These are phyloP conservation scores for Acanthurus tractus DNA, from an alignment of 2,797 vertebrate species.

Conservation along the genomic window DNA sequence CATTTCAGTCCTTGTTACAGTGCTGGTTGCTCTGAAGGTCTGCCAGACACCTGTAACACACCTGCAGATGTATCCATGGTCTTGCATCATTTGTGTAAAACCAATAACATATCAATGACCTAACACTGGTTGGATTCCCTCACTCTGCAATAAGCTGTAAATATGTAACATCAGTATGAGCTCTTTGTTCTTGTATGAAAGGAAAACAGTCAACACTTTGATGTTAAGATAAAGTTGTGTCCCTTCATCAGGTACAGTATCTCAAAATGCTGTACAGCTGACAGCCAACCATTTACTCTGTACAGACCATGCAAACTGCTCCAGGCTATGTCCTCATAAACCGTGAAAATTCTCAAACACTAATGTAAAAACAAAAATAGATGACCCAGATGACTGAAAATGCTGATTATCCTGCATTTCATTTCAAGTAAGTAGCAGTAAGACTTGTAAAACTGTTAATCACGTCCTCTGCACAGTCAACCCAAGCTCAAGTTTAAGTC, in stretches of 20 bases:
- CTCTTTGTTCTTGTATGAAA: background rate
- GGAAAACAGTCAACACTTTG: background rate
- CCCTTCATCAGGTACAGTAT: background rate
- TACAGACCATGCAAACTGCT: background rate
- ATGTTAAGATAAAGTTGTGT: background rate
- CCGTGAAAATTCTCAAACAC: background rate
- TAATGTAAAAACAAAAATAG: background rate
- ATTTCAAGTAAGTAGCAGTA: background rate
- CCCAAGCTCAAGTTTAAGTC: background rate
- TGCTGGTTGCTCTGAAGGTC: background rate
- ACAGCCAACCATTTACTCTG: too few species aligned
- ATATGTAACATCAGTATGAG: background rate
- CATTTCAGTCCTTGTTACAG: slow-evolving; percentile 21
- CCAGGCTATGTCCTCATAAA: background rate
- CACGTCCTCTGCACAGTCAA: too few species aligned
- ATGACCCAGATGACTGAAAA: background rate
- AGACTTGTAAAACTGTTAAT: background rate
- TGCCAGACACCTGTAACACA: background rate
- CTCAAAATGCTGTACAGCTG: background rate
- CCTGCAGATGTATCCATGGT: background rate
- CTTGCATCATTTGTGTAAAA: background rate
- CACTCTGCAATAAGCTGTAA: background rate
- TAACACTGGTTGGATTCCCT: background rate
- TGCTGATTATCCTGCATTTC: background rate
- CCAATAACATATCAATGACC: background rate